A percentile compares a stretch with the other conserved stretches of the same genome.
phyloP scores from a whole-genome alignment of 1,140 invertebrate genomes.

The Sarcophaga peregrina region DNA sequence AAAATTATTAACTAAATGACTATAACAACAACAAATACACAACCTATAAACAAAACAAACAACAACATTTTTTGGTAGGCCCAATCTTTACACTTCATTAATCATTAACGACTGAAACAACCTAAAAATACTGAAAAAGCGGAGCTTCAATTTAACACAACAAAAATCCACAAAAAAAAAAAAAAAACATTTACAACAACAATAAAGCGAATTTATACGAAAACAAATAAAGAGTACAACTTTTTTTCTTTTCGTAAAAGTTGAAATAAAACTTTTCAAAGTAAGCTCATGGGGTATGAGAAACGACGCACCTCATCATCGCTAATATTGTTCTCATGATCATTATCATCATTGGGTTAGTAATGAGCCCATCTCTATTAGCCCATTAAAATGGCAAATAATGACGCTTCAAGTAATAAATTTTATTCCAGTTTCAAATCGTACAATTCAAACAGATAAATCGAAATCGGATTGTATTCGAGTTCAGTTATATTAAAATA shows the following conservation, averaged over 20 bases:
- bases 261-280: too few relatives aligned
- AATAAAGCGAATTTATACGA: neutral
- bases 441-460: neutral
- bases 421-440: neutral
- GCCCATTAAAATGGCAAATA: neutral
- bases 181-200: neutral
- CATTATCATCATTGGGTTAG: neutral
- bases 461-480: neutral
- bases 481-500: too few relatives aligned
- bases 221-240: too few relatives aligned
- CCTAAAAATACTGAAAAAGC: neutral
- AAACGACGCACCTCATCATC: neutral
- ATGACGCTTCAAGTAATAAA: neutral
- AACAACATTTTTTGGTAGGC: neutral
- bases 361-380: neutral
- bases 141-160: neutral
- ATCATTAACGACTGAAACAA: neutral
- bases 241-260: too few relatives aligned
- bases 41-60: neutral
- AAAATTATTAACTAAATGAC: too few relatives aligned
- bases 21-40: neutral
- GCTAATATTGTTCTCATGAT: neutral
- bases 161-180: neutral
- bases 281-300: too few relatives aligned
- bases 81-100: conserved; percentile 10